Percentiles rank a stretch among this genome's conserved stretches.
These are phyloP conservation scores for Peromyscus eremicus DNA, from an alignment of 2,797 vertebrate genomes.

Conservation along the genomic window DNA sequence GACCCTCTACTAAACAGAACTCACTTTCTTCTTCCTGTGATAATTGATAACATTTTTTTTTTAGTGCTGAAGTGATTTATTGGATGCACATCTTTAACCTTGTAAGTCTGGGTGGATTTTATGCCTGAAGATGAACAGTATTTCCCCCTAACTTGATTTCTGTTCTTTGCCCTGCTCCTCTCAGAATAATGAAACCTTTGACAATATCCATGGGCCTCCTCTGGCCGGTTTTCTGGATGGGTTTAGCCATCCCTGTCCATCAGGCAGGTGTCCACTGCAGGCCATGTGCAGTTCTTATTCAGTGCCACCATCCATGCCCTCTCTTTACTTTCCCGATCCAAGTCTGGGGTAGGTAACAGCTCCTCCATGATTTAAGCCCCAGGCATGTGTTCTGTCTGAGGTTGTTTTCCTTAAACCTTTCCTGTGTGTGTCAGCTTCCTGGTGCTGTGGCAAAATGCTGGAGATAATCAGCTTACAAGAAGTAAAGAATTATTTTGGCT, in stretches of 20 bases:
- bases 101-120: not conserved
- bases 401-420: not conserved
- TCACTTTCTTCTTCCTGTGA: not conserved
- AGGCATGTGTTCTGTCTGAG: not conserved
- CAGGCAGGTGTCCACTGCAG: not conserved
- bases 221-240: not conserved
- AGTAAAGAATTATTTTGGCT: not conserved
- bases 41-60: not conserved
- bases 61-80: conserved; percentile 17
- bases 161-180: not conserved
- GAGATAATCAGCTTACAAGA: not conserved
- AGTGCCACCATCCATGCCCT: not conserved
- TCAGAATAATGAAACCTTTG: not conserved
- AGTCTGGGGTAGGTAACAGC: not conserved
- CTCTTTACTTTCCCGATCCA: not conserved
- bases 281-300: not conserved
- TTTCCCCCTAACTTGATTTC: not conserved
- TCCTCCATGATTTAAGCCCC: not conserved
- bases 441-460: not conserved
- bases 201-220: not conserved
- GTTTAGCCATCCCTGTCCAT: not conserved
- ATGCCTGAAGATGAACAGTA: not conserved
- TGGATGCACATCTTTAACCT: not conserved
- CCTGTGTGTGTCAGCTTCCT: not conserved
- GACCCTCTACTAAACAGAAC: not conserved